A percentile compares a stretch with the other conserved stretches of the same genome.
Conservation (phyloP, 2,113 vertebrate genomes). For the Daubentonia madagascariensis region DNA sequence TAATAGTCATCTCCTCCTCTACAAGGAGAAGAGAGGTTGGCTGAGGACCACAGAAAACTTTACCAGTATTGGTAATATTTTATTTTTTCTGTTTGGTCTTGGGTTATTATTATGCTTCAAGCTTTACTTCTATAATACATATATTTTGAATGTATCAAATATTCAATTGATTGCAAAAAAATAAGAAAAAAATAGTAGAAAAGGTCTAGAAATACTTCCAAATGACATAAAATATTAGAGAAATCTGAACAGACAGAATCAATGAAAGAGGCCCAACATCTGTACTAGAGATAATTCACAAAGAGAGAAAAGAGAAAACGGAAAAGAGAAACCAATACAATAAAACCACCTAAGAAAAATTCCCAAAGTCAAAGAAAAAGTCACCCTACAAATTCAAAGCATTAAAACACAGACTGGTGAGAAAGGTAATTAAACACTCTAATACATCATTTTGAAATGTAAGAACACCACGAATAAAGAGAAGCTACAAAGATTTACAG, state of each 20-base stretch:
- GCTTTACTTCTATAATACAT: neutral
- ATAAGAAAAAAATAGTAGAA: neutral
- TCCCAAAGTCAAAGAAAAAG: neutral
- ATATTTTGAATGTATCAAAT: neutral
- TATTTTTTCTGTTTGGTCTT: neutral
- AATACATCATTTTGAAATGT: neutral
- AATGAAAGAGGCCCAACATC: neutral
- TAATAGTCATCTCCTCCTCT: neutral
- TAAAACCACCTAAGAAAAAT: neutral
- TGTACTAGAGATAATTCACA: neutral
- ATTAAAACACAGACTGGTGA: neutral
- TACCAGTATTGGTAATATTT: neutral
- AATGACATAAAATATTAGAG: neutral
- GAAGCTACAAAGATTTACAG: neutral
- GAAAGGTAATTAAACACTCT: neutral
- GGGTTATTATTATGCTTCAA: neutral
- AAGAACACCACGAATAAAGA: neutral
- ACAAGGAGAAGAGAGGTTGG: neutral
- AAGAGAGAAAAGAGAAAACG: neutral
- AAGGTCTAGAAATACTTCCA: neutral
- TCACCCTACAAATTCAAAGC: neutral
- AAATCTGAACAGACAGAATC: neutral
- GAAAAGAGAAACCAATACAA: neutral
- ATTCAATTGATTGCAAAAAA: neutral
- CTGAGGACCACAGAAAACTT: neutral